Evolutionary conservation across 2,113 vertebrate species (phyloP).

Genomic region (Mus spicilegus): DNA sequence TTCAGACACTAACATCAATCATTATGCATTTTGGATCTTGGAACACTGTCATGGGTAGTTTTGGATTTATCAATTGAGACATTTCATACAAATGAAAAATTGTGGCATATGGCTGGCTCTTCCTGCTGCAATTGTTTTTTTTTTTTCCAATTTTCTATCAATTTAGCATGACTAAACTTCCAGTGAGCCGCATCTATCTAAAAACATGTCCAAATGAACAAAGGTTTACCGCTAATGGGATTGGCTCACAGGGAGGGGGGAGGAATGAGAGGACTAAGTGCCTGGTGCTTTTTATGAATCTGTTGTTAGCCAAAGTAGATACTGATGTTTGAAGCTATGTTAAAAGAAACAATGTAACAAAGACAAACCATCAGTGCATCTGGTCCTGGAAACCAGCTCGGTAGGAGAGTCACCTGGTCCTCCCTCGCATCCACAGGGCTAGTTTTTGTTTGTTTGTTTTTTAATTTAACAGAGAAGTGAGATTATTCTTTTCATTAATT

Average conservation of each 20-base stretch:
- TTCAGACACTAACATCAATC: neutral
- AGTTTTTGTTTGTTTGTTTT: neutral
- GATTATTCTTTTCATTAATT: too few species aligned
- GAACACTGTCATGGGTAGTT: neutral
- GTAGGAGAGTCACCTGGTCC: neutral
- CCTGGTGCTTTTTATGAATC: neutral
- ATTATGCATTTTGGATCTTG: slow-evolving; percentile 2
- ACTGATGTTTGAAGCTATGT: neutral
- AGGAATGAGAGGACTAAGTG: neutral
- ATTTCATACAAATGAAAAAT: slow-evolving; percentile 31
- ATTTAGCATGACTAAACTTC: slow-evolving; percentile 3
- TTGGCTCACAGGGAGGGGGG: neutral
- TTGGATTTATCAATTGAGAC: slow-evolving; percentile 31
- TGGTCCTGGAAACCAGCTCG: fast-evolving
- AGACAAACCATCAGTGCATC: neutral
- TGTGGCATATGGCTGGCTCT: slow-evolving; percentile 42
- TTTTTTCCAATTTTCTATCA: slow-evolving; percentile 17
- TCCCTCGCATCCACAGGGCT: neutral
- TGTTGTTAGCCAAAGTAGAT: neutral
- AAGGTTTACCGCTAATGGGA: neutral
- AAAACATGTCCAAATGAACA: neutral
- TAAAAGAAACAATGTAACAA: slow-evolving; percentile 8
- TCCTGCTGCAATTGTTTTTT: neutral
- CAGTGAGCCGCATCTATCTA: neutral
- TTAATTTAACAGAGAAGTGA: too few species aligned